phyloP scores from a whole-genome alignment of 2,113 vertebrate species.

The Gnathonemus echidnorhynchus region DNA sequence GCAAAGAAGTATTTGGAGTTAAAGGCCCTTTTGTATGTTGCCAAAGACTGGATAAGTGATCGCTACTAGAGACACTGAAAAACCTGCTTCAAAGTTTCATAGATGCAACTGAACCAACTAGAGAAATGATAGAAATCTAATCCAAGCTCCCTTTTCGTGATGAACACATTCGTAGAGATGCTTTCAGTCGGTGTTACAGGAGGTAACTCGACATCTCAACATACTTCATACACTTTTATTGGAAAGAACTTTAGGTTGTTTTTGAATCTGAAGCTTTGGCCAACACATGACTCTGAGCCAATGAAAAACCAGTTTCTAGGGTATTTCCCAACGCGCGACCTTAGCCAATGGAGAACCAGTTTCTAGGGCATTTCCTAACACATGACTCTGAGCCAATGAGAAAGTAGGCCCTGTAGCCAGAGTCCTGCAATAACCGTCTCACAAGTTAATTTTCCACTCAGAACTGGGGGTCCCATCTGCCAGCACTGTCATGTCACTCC shows the following conservation, averaged over 20 bases:
- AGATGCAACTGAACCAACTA: not conserved
- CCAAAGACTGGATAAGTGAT: not conserved
- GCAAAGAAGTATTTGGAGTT: not conserved
- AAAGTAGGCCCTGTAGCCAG: not conserved
- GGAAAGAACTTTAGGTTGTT: not conserved
- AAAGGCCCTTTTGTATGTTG: not conserved
- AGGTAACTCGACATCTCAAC: not conserved
- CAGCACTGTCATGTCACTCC: not conserved
- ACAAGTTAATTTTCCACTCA: not conserved
- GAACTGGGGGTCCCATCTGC: not conserved
- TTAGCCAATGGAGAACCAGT: not conserved
- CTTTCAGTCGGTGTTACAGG: not conserved
- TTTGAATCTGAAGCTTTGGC: not conserved
- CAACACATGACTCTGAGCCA: not conserved
- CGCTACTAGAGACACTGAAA: not conserved
- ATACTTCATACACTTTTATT: not conserved
- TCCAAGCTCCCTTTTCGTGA: not conserved
- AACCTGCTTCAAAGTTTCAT: not conserved
- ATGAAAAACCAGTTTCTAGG: not conserved
- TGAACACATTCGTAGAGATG: not conserved
- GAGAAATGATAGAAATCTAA: not conserved
- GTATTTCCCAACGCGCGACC: not conserved
- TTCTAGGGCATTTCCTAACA: not conserved
- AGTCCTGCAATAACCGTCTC: not conserved
- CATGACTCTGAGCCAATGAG: not conserved